These are phyloP conservation scores for Drosophila suzukii DNA, from an alignment of 1,140 invertebrate genomes.

Conservation along the genomic window DNA sequence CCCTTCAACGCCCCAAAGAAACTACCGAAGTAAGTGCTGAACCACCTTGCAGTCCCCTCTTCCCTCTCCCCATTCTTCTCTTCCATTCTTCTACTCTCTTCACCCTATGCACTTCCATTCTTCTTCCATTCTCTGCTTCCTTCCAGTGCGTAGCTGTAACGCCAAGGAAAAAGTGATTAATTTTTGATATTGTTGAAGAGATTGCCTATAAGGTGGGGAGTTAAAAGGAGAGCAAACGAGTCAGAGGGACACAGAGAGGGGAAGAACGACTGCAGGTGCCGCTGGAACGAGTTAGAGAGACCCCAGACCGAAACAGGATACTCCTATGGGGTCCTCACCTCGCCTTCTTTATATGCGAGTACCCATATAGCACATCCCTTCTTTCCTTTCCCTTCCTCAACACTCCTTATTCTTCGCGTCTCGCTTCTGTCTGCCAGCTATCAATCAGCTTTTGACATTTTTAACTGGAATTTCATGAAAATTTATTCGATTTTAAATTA, in stretches of 20 bases:
- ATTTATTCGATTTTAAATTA: constrained; percentile 84
- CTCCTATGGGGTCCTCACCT: constrained; percentile 17
- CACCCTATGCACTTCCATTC: constrained; percentile 23
- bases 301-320: constrained; percentile 70
- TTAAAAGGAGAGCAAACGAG: constrained; percentile 3
- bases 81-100: constrained; percentile 5
- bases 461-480: constrained; percentile 81
- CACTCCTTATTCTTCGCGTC: constrained; percentile 4
- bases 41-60: constrained; percentile 8
- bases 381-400: neutral
- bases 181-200: constrained; percentile 78
- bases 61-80: neutral
- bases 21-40: constrained; percentile 65
- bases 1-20: constrained; percentile 73
- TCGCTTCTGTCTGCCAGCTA: constrained; percentile 75
- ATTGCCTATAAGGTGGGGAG: constrained; percentile 48
- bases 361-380: constrained; percentile 2
- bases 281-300: constrained; percentile 35
- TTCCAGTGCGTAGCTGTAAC: constrained; percentile 67
- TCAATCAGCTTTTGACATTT: constrained; percentile 83
- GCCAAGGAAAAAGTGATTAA: constrained; percentile 76
- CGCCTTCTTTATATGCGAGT: neutral
- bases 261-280: constrained; percentile 54
- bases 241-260: neutral
- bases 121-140: constrained; percentile 20